Evolutionary conservation across 2,113 vertebrate species (phyloP).

Genomic region (Aphelocoma coerulescens): DNA sequence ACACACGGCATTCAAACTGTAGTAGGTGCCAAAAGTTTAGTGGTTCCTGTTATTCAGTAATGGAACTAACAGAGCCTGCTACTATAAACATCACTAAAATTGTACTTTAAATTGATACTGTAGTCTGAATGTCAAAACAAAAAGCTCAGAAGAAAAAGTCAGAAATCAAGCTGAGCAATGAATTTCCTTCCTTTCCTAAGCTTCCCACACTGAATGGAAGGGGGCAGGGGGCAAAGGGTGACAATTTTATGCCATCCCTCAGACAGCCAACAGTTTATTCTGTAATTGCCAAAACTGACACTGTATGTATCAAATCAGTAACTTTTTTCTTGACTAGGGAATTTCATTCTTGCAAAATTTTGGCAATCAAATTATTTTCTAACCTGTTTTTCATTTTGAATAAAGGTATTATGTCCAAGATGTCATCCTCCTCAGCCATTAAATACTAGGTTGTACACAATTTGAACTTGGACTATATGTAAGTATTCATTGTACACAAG

Average conservation of each 20-base stretch:
- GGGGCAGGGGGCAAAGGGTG: rapidly evolving
- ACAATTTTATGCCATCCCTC: neutral
- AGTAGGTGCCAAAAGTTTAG: neutral
- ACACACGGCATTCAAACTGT: neutral
- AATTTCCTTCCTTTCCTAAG: neutral
- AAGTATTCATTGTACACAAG: neutral
- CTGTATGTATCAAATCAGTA: neutral
- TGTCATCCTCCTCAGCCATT: neutral
- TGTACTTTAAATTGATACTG: neutral
- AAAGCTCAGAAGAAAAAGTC: neutral
- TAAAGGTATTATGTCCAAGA: neutral
- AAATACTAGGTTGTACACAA: neutral
- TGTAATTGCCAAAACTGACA: neutral
- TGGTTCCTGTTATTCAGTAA: neutral
- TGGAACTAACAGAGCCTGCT: neutral
- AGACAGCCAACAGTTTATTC: neutral
- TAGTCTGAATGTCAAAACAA: neutral
- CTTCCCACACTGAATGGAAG: neutral
- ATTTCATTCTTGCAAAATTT: neutral
- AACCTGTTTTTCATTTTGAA: neutral
- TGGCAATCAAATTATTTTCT: neutral
- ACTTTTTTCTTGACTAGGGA: neutral
- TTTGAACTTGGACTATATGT: neutral
- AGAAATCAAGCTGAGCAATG: neutral
- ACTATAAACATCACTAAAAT: neutral